Percentiles rank a stretch among this genome's conserved stretches.
Evolutionary conservation across 2,113 vertebrate genomes (phyloP).

Genomic region (Heptranchias perlo): DNA sequence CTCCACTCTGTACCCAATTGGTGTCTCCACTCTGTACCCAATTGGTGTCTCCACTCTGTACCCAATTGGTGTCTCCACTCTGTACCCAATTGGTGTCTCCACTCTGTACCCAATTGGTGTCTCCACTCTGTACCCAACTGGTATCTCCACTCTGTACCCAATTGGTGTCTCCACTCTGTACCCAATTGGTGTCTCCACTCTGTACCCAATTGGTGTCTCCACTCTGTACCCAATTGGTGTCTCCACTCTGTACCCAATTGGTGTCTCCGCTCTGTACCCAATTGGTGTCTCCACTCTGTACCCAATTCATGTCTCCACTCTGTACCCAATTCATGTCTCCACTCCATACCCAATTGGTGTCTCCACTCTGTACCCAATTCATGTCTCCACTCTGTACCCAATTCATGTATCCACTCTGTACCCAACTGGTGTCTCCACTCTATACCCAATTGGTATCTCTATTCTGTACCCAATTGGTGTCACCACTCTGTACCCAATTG

Average conservation of each 20-base stretch:
- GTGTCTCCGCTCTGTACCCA: neutral
- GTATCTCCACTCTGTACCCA: too few species aligned
- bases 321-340: too few species aligned
- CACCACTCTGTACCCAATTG: neutral
- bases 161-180: neutral
- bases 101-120: neutral
- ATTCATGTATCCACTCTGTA: too few species aligned
- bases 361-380: neutral
- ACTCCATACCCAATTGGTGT: too few species aligned
- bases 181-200: neutral
- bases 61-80: neutral
- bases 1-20: neutral
- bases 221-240: neutral
- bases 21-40: neutral
- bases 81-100: neutral
- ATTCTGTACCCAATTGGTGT: too few species aligned
- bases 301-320: neutral
- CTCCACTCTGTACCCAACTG: neutral
- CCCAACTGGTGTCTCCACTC: neutral
- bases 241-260: neutral
- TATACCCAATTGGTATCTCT: too few species aligned
- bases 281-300: neutral
- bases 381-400: neutral
- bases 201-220: neutral
- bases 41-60: neutral